A percentile compares a stretch with the other conserved stretches of the same genome.
phyloP scores from a whole-genome alignment of 2,113 vertebrate species.

The Numida meleagris region DNA sequence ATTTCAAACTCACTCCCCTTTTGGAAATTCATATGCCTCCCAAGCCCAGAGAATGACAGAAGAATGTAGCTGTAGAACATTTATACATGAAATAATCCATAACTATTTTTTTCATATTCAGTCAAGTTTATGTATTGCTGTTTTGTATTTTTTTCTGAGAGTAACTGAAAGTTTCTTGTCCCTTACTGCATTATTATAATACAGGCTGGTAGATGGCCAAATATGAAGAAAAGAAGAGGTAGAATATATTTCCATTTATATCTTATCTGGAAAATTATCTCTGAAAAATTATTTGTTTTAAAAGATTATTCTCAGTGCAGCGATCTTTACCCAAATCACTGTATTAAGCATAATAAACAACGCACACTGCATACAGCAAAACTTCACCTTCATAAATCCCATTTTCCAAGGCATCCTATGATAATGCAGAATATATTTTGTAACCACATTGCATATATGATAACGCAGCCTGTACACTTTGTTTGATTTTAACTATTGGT shows the following conservation, averaged over 20 bases:
- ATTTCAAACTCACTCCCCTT: background rate
- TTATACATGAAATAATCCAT: background rate
- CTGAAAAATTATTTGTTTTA: slow-evolving; percentile 5
- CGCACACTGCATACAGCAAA: background rate
- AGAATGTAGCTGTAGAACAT: background rate
- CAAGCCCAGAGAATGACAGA: background rate
- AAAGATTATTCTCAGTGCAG: slow-evolving; percentile 24
- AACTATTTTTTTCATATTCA: background rate
- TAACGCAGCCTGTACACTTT: background rate
- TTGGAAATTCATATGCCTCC: background rate
- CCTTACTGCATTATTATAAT: background rate
- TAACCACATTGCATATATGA: background rate
- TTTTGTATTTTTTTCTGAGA: background rate
- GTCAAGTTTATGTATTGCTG: background rate
- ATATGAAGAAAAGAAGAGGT: background rate
- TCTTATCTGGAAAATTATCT: slow-evolving; percentile 5
- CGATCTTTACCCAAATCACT: background rate
- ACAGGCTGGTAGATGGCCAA: background rate
- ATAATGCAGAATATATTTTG: slow-evolving; percentile 49
- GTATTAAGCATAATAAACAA: slow-evolving; percentile 10
- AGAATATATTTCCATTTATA: background rate
- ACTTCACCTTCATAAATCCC: slow-evolving; percentile 37
- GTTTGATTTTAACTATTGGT: slow-evolving; percentile 26
- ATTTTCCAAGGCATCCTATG: slow-evolving; percentile 33
- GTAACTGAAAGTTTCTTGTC: background rate